phyloP scores from a whole-genome alignment of 2,113 vertebrate genomes.

The Synchiropus splendidus region DNA sequence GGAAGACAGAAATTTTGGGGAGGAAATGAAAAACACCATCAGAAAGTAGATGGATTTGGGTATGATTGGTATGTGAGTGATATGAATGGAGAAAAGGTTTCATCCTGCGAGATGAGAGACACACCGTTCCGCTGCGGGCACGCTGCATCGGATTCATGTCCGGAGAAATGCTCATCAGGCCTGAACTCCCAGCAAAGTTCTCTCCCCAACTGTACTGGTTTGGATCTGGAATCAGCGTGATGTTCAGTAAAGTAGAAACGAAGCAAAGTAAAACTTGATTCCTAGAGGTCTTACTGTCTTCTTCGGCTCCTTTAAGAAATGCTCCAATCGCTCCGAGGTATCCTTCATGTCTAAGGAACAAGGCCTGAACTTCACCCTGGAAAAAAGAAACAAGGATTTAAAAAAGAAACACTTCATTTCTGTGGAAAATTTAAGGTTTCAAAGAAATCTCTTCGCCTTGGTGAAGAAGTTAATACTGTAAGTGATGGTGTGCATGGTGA shows the following conservation, averaged over 20 bases:
- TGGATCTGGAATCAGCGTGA: constrained; percentile 71
- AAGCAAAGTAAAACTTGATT: too few species aligned
- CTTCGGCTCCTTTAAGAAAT: constrained; percentile 94
- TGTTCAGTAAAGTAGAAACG: too few species aligned
- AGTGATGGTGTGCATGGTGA: constrained; percentile 97
- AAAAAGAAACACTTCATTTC: too few species aligned
- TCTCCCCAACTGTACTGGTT: constrained; percentile 98
- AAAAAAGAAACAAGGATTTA: constrained; percentile 20
- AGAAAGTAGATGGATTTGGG: constrained; percentile 10
- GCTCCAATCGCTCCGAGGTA: constrained; percentile 96
- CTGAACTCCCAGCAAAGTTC: constrained; percentile 94
- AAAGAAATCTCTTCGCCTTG: too few species aligned
- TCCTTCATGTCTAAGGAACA: constrained; percentile 95
- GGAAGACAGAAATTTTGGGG: constrained; percentile 39
- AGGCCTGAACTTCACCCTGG: constrained; percentile 94
- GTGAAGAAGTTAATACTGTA: constrained; percentile 99
- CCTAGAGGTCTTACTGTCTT: constrained; percentile 99
- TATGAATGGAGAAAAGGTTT: not conserved
- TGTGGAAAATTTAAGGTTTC: not conserved
- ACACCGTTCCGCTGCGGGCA: constrained; percentile 89
- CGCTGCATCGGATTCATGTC: constrained; percentile 85
- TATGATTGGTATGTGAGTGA: not conserved
- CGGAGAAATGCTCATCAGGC: constrained; percentile 89
- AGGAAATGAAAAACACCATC: constrained; percentile 42
- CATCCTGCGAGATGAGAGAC: constrained; percentile 30